Conservation (phyloP, 2,888 invertebrate species). For the Pollenia angustigena region DNA sequence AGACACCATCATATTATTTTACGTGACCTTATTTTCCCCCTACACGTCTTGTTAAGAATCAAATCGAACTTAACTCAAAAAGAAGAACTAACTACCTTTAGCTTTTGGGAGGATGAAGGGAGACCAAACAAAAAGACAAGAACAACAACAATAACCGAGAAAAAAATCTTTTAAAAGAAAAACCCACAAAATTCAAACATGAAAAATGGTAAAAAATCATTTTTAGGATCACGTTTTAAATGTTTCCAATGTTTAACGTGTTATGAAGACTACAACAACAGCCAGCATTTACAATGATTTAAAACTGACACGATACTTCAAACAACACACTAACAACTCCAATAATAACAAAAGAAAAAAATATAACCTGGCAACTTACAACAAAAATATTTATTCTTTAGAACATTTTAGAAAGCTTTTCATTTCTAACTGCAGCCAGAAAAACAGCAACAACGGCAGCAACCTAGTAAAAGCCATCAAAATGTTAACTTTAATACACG, state of each 20-base stretch:
- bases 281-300: constrained; percentile 72
- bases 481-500: constrained; percentile 71
- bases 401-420: constrained; percentile 72
- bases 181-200: constrained; percentile 71
- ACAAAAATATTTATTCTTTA: constrained; percentile 46
- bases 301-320: constrained; percentile 73
- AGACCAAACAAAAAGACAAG: constrained; percentile 48
- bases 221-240: constrained; percentile 74
- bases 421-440: constrained; percentile 47
- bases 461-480: constrained; percentile 66
- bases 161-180: constrained; percentile 57
- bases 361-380: constrained; percentile 37
- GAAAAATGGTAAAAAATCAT: constrained; percentile 72
- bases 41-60: constrained; percentile 66
- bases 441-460: constrained; percentile 28
- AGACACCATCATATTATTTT: constrained; percentile 70
- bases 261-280: constrained; percentile 68
- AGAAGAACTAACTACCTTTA: constrained; percentile 52
- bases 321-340: constrained; percentile 31
- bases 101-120: constrained; percentile 51
- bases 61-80: constrained; percentile 38
- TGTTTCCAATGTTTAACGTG: constrained; percentile 74
- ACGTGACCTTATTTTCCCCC: constrained; percentile 74
- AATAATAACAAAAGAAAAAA: constrained; percentile 18
- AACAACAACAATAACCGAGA: constrained; percentile 15